These are phyloP conservation scores for Sebastes hubbsi DNA, from an alignment of 2,797 vertebrate species.

Conservation along the genomic window DNA sequence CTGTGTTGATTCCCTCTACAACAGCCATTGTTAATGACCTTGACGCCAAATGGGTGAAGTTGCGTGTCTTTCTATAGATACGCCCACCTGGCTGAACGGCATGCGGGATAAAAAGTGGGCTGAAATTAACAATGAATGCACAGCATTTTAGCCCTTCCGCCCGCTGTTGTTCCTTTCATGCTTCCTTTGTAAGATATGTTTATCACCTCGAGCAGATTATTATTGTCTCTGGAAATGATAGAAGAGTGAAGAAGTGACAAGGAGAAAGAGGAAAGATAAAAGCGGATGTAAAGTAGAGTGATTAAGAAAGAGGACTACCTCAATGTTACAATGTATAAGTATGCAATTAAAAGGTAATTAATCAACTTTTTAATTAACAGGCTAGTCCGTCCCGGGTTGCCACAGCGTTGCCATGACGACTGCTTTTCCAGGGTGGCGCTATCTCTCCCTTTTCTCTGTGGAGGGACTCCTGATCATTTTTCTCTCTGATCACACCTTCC, in stretches of 20 bases:
- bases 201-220: slow-evolving; percentile 37
- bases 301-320: slow-evolving; percentile 57
- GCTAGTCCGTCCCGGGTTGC: slow-evolving; percentile 47
- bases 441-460: slow-evolving; percentile 26
- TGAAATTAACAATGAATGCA: slow-evolving; percentile 4
- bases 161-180: slow-evolving; percentile 5
- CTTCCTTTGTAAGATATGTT: slow-evolving; percentile 17
- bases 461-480: slow-evolving; percentile 44
- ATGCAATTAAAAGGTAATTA: slow-evolving; percentile 76
- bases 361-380: slow-evolving; percentile 79
- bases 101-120: background rate
- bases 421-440: slow-evolving; percentile 38
- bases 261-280: background rate
- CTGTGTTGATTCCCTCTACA: background rate
- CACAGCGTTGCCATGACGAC: slow-evolving; percentile 76
- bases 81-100: background rate
- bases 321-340: slow-evolving; percentile 57
- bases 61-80: background rate
- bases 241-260: slow-evolving; percentile 14
- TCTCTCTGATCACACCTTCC: slow-evolving; percentile 40
- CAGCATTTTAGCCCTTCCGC: background rate
- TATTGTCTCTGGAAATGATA: slow-evolving; percentile 23
- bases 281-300: slow-evolving; percentile 17
- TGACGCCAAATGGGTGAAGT: slow-evolving; percentile 17
- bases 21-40: slow-evolving; percentile 30